phyloP scores from a whole-genome alignment of 2,888 invertebrate genomes.

The Tholera decimalis region DNA sequence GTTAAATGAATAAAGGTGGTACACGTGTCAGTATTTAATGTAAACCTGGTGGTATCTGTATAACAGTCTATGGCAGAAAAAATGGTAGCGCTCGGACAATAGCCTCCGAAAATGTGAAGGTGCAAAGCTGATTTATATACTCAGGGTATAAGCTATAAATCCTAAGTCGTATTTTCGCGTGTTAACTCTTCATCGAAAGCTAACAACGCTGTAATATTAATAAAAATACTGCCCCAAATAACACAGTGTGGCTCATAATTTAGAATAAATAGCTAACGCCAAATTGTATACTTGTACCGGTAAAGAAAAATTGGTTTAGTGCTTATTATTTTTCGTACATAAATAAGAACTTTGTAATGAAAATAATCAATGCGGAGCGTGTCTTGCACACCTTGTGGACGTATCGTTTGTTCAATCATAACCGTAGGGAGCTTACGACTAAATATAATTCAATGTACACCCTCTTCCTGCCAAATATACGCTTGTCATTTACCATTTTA shows the following conservation, averaged over 20 bases:
- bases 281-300: slow-evolving; percentile 51
- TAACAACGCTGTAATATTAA: slow-evolving; percentile 59
- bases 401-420: slow-evolving; percentile 88
- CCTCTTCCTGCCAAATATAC: slow-evolving; percentile 91
- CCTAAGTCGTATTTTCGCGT: slow-evolving; percentile 55
- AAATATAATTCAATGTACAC: slow-evolving; percentile 90
- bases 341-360: slow-evolving; percentile 68
- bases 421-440: slow-evolving; percentile 87
- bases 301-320: slow-evolving; percentile 37
- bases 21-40: slow-evolving; percentile 69
- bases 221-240: slow-evolving; percentile 63
- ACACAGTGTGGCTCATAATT: slow-evolving; percentile 57
- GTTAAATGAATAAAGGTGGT: slow-evolving; percentile 65
- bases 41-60: slow-evolving; percentile 65
- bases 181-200: slow-evolving; percentile 50
- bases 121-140: slow-evolving; percentile 25
- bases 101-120: slow-evolving; percentile 32
- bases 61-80: slow-evolving; percentile 31
- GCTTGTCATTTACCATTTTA: slow-evolving; percentile 74
- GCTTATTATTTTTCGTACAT: slow-evolving; percentile 43
- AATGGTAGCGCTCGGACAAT: slow-evolving; percentile 25
- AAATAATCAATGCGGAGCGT: slow-evolving; percentile 76
- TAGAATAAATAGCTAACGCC: slow-evolving; percentile 43
- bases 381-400: slow-evolving; percentile 87
- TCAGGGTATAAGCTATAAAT: slow-evolving; percentile 42